Conservation (phyloP, 2,113 vertebrate genomes). For the Eulemur macaco region DNA sequence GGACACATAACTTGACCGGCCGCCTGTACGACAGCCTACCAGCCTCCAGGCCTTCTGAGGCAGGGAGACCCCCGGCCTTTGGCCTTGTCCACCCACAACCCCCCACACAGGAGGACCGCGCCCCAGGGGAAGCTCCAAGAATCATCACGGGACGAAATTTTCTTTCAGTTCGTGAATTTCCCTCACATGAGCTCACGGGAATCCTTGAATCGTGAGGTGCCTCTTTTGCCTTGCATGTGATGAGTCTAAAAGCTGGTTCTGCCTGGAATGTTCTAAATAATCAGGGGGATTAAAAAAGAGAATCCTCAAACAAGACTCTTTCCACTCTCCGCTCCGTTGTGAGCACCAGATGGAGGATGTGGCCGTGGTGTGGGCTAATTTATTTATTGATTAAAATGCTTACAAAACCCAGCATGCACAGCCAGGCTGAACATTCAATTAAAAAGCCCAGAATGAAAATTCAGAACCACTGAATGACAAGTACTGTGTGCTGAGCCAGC, state of each 20-base stretch:
- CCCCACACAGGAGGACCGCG: not conserved
- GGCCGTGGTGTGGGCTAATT: constrained; percentile 30
- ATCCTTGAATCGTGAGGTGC: not conserved
- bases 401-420: constrained; percentile 50
- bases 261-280: not conserved
- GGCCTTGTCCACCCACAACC: not conserved
- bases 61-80: not conserved
- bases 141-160: not conserved
- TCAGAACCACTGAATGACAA: constrained; percentile 46
- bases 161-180: not conserved
- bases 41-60: not conserved
- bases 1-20: not conserved
- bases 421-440: constrained; percentile 71
- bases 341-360: constrained; percentile 54
- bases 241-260: not conserved
- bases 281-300: not conserved
- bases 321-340: not conserved
- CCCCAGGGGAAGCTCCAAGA: not conserved
- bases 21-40: not conserved
- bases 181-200: not conserved
- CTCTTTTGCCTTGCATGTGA: not conserved
- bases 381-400: constrained; percentile 72
- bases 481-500: not conserved
- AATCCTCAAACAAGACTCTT: not conserved
- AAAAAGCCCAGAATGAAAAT: constrained; percentile 58